Evolutionary conservation across 2,888 invertebrate species (phyloP), one percentile per base, ranked within the genome.

Genomic region (Abrostola tripartita): DNA sequence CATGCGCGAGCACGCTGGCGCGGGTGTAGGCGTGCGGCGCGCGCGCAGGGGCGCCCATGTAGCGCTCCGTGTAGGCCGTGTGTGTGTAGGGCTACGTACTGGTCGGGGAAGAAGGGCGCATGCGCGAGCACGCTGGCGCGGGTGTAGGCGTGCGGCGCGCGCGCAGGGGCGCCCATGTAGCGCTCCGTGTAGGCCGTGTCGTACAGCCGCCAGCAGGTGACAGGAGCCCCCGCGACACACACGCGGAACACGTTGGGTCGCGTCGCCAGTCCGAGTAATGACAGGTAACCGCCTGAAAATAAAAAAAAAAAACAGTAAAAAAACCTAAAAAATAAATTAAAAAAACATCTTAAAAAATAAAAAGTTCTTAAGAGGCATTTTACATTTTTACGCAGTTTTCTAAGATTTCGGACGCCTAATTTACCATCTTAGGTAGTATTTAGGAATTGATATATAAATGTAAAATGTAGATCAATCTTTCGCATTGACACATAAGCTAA

Each of bases 141-240:
- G 58, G 99, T 99, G 91, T 99, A 99, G 7, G 98, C 99, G 76
- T 95, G 95, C 62, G 95, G 93, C 7, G 90, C 87, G 7, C 86
- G 78, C 14, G 87, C 83, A 1, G 94, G 94, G 36, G 87, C 79
- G 2, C 92, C 93, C 98, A 99, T 98, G 92, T 99, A 99, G 44
- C 99, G 96, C 94, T 99, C 99, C 0, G 99, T 99, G 94, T 99
- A 99, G 11, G 99, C 99, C 0, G 99, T 99, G 92, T 99, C 99
- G 93, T 99, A 99, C 61, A 99, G 96, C 72, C 97, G 96, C 99
- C 99, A 99, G 86, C 98, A 98, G 9, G 99, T 99, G 5, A 99
- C 99, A 0, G 99, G 99, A 10, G 99, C 99, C 58, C 99, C 99
- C 54, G 99, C 99, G 74, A 99, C 97, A 69, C 99, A 98, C 81